Conservation (phyloP, 2,797 vertebrate species). For the Caiman crocodilus region DNA sequence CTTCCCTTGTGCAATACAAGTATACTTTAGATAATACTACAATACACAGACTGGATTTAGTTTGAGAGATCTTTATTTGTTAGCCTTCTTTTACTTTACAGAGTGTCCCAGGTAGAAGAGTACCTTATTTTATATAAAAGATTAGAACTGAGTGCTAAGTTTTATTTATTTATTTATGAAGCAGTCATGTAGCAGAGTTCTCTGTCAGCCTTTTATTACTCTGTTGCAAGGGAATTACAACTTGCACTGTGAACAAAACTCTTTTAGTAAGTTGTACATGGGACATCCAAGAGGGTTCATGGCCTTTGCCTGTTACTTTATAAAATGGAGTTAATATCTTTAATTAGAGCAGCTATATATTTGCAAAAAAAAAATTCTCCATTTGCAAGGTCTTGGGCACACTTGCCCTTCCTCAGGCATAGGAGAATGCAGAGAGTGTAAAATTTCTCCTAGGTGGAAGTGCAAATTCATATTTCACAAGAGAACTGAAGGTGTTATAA, state of each 20-base stretch:
- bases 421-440: too few species aligned
- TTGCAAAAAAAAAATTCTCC: too few species aligned
- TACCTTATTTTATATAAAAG: conserved; percentile 8
- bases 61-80: conserved; percentile 54
- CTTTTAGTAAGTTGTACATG: not conserved
- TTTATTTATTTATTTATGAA: conserved; percentile 36
- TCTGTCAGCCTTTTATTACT: conserved; percentile 33
- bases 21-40: not conserved
- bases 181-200: not conserved
- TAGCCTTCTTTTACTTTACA: conserved; percentile 19
- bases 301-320: conserved; percentile 22
- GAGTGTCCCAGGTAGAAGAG: not conserved
- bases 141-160: not conserved
- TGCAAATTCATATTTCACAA: too few species aligned
- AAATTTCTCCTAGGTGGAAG: too few species aligned
- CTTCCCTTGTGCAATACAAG: not conserved
- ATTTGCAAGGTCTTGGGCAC: too few species aligned
- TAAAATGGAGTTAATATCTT: not conserved
- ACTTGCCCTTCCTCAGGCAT: too few species aligned
- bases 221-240: not conserved
- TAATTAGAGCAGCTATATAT: too few species aligned
- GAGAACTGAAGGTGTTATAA: too few species aligned
- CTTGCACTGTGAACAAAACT: conserved; percentile 18
- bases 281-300: not conserved
- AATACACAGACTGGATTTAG: not conserved